These are phyloP conservation scores for Psophia crepitans DNA, from an alignment of 2,113 vertebrate genomes.

Conservation along the genomic window DNA sequence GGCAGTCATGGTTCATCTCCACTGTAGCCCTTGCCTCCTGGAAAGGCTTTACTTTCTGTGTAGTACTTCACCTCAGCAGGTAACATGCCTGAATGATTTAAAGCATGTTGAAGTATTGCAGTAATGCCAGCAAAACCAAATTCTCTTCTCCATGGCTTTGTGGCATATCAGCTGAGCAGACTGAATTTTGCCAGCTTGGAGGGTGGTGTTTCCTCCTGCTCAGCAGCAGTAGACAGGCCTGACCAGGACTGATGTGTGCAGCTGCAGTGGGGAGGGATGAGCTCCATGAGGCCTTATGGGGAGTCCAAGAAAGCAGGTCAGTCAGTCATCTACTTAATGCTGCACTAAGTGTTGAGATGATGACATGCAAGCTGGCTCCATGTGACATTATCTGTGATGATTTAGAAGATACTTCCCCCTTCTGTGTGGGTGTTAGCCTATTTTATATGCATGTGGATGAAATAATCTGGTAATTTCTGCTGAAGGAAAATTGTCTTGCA, in stretches of 20 bases:
- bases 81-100: not conserved
- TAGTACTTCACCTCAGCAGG: not conserved
- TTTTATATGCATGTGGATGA: not conserved
- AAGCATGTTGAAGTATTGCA: not conserved
- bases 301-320: not conserved
- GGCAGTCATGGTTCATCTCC: not conserved
- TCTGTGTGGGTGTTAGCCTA: not conserved
- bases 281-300: not conserved
- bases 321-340: not conserved
- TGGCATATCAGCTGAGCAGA: not conserved
- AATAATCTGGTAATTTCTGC: not conserved
- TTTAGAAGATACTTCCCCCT: not conserved
- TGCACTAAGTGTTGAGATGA: not conserved
- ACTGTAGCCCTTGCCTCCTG: not conserved
- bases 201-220: not conserved
- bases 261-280: accelerated
- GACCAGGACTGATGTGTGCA: accelerated
- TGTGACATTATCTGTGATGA: not conserved
- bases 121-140: not conserved
- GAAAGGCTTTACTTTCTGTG: not conserved
- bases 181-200: not conserved
- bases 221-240: not conserved
- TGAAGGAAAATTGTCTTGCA: not conserved
- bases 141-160: not conserved
- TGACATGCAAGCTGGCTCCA: not conserved